Percentiles rank a stretch among this genome's conserved stretches.
phyloP scores from a whole-genome alignment of 2,888 invertebrate genomes.

The Hirtodrosophila duncani region DNA sequence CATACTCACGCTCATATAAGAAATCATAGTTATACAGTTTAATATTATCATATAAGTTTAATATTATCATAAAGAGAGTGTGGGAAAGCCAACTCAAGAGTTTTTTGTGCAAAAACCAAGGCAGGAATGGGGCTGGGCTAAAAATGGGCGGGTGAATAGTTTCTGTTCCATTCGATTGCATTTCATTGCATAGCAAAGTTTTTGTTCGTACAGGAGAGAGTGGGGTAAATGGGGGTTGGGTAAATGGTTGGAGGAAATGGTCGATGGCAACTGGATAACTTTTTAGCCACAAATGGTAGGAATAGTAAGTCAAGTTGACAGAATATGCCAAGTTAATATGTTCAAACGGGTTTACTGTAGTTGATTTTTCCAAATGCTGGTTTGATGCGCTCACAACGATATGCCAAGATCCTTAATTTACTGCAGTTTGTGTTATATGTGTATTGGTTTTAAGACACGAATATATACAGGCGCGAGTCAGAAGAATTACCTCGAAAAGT shows the following conservation, averaged over 20 bases:
- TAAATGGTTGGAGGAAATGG: conserved; percentile 36
- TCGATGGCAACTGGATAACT: conserved; percentile 35
- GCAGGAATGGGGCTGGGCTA: neutral
- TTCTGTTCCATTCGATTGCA: conserved; percentile 62
- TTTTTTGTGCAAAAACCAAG: conserved; percentile 33
- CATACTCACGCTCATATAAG: no score
- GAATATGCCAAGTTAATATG: conserved; percentile 15
- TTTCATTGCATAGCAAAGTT: conserved; percentile 43
- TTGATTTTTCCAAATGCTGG: conserved; percentile 21
- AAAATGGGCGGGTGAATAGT: conserved; percentile 20
- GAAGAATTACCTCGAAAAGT: conserved; percentile 66
- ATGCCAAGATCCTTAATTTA: conserved; percentile 25
- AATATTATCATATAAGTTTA: no score
- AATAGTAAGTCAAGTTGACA: conserved; percentile 45
- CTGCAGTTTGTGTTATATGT: conserved; percentile 13
- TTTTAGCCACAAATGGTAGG: conserved; percentile 38
- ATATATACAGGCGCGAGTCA: conserved; percentile 63
- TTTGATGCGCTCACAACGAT: no score
- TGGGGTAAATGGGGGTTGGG: conserved; percentile 29
- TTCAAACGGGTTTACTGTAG: no score
- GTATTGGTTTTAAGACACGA: conserved; percentile 49
- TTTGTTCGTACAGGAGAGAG: conserved; percentile 30
- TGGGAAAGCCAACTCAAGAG: no score
- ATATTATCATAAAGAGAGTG: no score
- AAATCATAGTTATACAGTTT: no score